Conservation (phyloP, 2,797 vertebrate genomes). For the Hemitrygon akajei region DNA sequence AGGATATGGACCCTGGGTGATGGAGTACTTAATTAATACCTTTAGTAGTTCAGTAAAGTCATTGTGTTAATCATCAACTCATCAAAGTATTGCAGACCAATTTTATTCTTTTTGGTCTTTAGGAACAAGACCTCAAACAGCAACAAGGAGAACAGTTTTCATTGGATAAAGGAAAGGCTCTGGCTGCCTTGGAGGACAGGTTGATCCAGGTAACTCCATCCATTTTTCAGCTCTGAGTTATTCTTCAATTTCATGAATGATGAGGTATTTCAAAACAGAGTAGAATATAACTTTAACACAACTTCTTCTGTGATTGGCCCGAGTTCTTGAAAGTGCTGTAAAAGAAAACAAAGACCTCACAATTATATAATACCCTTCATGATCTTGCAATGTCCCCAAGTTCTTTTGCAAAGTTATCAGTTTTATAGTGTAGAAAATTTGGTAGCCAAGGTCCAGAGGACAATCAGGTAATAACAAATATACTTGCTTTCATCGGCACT, state of each 20-base stretch:
- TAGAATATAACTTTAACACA: not conserved
- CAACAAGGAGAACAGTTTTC: constrained; percentile 55
- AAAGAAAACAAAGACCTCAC: not conserved
- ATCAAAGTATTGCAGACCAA: not conserved
- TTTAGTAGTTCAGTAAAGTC: not conserved
- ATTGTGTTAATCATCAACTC: not conserved
- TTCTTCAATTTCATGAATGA: not conserved
- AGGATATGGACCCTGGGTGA: not conserved
- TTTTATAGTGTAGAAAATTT: not conserved
- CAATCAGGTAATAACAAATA: not conserved
- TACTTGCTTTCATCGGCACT: not conserved
- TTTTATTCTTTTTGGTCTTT: not conserved
- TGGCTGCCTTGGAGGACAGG: constrained; percentile 52
- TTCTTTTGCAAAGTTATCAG: not conserved
- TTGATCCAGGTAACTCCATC: constrained; percentile 53
- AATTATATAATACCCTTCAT: not conserved
- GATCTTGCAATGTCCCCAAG: not conserved
- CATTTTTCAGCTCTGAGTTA: not conserved
- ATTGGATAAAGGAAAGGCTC: constrained; percentile 49
- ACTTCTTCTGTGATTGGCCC: not conserved
- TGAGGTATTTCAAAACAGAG: not conserved
- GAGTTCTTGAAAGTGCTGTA: not conserved
- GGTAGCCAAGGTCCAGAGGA: not conserved
- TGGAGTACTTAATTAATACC: not conserved
- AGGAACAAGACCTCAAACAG: constrained; percentile 56